Percentiles rank a stretch among this genome's conserved stretches.
These are phyloP conservation scores for Varanus komodoensis DNA, from an alignment of 2,113 vertebrate species.

Conservation along the genomic window DNA sequence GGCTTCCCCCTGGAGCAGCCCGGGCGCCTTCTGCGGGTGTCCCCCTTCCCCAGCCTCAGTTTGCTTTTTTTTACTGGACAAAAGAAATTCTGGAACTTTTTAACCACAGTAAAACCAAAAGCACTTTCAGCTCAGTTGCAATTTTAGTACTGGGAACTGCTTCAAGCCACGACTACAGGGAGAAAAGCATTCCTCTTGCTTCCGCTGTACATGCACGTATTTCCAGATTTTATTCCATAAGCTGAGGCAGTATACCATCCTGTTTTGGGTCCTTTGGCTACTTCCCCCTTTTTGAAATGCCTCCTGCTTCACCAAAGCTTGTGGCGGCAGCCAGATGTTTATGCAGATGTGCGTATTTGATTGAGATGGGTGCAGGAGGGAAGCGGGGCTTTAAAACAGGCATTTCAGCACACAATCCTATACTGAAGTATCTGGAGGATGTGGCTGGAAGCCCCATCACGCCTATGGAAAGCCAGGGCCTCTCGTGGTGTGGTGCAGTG, in stretches of 20 bases:
- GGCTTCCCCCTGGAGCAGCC: too few species aligned
- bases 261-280: background rate
- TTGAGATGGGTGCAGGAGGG: background rate
- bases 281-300: background rate
- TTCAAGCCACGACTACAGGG: constrained; percentile 58
- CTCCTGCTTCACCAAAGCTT: background rate
- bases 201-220: background rate
- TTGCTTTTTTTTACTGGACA: background rate
- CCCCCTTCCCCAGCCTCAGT: too few species aligned
- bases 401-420: background rate
- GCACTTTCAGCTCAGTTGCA: background rate
- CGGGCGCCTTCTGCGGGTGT: too few species aligned
- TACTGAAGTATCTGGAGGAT: background rate
- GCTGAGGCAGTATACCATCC: background rate
- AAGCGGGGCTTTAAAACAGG: background rate
- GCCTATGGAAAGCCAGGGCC: background rate
- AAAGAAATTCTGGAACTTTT: background rate
- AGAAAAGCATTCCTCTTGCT: constrained; percentile 46
- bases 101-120: background rate
- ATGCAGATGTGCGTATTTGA: background rate
- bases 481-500: background rate
- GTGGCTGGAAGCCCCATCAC: background rate
- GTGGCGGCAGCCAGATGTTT: background rate
- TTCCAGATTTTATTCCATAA: background rate
- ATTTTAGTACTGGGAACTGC: constrained; percentile 27